A percentile compares a stretch with the other conserved stretches of the same genome.
Conservation (phyloP, 2,113 vertebrate species). For the Triplophysa rosa region DNA sequence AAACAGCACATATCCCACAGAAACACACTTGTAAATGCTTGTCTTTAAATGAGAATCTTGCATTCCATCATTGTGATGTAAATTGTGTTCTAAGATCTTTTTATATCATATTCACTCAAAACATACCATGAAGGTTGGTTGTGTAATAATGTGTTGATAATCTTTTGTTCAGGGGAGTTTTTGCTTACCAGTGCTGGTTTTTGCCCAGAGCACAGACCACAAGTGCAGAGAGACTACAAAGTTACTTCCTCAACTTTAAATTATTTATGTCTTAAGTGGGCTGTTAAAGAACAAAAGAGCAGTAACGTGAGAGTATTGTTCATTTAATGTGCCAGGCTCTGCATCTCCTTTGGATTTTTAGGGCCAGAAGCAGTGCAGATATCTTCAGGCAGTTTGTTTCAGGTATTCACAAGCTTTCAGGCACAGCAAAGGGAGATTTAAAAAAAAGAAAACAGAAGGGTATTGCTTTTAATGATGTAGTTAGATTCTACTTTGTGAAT, state of each 20-base stretch:
- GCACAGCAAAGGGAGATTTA: constrained; percentile 62
- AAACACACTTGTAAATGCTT: constrained; percentile 71
- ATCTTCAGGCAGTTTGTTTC: constrained; percentile 83
- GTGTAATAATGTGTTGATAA: constrained; percentile 70
- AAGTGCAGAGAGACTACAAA: constrained; percentile 72
- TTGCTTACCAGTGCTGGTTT: constrained; percentile 67
- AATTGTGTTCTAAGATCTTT: constrained; percentile 76
- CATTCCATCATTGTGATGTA: constrained; percentile 73
- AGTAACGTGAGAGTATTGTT: constrained; percentile 73
- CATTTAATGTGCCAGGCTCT: constrained; percentile 72
- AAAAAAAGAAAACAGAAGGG: constrained; percentile 56
- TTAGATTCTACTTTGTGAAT: constrained; percentile 70
- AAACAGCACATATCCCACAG: constrained; percentile 68
- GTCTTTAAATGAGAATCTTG: constrained; percentile 71
- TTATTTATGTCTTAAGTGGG: constrained; percentile 67
- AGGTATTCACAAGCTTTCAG: constrained; percentile 78
- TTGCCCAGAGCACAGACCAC: constrained; percentile 76
- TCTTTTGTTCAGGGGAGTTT: constrained; percentile 68
- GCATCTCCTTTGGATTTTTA: constrained; percentile 67
- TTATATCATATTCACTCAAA: constrained; percentile 76
- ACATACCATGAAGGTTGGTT: constrained; percentile 76
- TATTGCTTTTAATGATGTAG: constrained; percentile 74
- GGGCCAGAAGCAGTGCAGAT: constrained; percentile 68
- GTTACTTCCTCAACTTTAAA: constrained; percentile 68
- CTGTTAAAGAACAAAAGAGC: constrained; percentile 66